Percentiles rank a stretch among this genome's conserved stretches.
phyloP scores from a whole-genome alignment of 2,888 invertebrate species.

The Scelioninae gen. 1 region DNA sequence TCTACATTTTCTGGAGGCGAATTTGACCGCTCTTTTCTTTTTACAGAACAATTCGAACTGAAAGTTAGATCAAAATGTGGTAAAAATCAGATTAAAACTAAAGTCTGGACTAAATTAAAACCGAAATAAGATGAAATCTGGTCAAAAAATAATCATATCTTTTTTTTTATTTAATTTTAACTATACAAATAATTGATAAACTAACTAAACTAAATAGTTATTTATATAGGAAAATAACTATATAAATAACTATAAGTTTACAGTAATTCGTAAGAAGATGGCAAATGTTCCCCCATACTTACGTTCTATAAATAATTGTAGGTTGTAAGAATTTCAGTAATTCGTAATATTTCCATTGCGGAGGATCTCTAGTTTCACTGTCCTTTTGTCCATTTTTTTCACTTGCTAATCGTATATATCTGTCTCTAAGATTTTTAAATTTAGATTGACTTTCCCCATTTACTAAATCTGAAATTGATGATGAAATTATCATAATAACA shows the following conservation, averaged over 20 bases:
- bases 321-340: constrained; percentile 51
- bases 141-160: too few species aligned
- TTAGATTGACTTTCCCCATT: constrained; percentile 60
- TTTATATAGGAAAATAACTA: too few species aligned
- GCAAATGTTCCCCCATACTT: not conserved
- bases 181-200: too few species aligned
- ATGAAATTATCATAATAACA: not conserved
- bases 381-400: constrained; percentile 54
- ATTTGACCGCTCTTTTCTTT: constrained; percentile 33
- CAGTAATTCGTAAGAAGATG: too few species aligned
- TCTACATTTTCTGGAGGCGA: constrained; percentile 19
- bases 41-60: constrained; percentile 34
- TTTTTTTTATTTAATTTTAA: too few species aligned
- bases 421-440: constrained; percentile 62
- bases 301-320: constrained; percentile 50
- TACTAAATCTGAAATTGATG: constrained; percentile 28
- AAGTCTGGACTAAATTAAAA: too few species aligned
- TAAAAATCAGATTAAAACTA: too few species aligned
- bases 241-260: too few species aligned
- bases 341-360: constrained; percentile 64
- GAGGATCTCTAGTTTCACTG: constrained; percentile 14
- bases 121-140: too few species aligned
- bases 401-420: constrained; percentile 55
- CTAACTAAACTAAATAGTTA: too few species aligned
- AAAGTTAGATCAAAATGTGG: constrained; percentile 3